Conservation (phyloP, 2,888 invertebrate species). For the Agrenia bidenticulata region DNA sequence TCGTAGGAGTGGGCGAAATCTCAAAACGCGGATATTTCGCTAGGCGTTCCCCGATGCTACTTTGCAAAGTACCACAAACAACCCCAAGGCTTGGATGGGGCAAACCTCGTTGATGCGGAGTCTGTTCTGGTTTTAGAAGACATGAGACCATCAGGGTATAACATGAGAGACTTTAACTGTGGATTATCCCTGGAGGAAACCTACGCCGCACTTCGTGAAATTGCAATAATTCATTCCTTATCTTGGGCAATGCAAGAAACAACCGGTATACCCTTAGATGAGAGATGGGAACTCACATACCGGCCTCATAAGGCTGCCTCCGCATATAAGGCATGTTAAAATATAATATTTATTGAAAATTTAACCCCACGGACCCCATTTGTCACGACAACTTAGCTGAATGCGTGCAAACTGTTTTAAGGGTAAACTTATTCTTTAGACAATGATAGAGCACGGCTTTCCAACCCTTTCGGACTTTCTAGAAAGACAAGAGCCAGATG, state of each 20-base stretch:
- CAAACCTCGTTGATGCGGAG: slow-evolving; percentile 42
- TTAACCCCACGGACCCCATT: background rate
- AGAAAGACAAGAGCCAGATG: slow-evolving; percentile 49
- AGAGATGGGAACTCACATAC: slow-evolving; percentile 52
- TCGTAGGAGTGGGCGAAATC: slow-evolving; percentile 45
- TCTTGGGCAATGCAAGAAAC: slow-evolving; percentile 49
- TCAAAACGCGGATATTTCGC: slow-evolving; percentile 35
- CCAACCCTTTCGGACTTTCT: slow-evolving; percentile 50
- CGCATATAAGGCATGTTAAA: slow-evolving; percentile 47
- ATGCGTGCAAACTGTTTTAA: background rate
- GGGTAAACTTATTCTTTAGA: slow-evolving; percentile 27
- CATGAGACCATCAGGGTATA: slow-evolving; percentile 22
- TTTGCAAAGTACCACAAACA: slow-evolving; percentile 51
- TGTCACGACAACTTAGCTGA: too few relatives aligned
- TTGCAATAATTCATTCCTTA: slow-evolving; percentile 43
- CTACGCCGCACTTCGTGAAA: slow-evolving; percentile 43
- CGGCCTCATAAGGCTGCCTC: slow-evolving; percentile 51
- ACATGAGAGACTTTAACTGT: slow-evolving; percentile 38
- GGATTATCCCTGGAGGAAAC: slow-evolving; percentile 44
- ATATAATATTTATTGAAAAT: background rate
- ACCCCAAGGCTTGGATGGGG: slow-evolving; percentile 32
- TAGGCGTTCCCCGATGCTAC: slow-evolving; percentile 50
- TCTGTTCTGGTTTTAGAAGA: slow-evolving; percentile 45
- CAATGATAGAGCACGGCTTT: slow-evolving; percentile 53
- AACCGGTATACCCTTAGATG: slow-evolving; percentile 41